phyloP scores from a whole-genome alignment of 2,888 invertebrate species.

The Agrilus cyanescens region DNA sequence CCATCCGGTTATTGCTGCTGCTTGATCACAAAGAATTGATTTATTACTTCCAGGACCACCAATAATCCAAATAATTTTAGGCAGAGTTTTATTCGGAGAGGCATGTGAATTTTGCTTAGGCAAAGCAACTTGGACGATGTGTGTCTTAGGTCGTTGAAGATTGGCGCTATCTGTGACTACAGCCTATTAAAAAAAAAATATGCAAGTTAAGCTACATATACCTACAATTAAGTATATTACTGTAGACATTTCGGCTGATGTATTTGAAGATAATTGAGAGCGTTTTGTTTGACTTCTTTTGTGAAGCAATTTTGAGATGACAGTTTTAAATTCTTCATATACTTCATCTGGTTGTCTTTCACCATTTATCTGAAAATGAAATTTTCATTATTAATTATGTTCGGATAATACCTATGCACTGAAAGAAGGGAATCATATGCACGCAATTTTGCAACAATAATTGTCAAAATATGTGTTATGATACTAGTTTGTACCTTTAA shows the following conservation, averaged over 20 bases:
- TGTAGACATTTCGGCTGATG: no score
- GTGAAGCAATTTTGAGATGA: constrained; percentile 65
- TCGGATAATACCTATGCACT: no score
- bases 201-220: no score
- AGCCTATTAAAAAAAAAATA: no score
- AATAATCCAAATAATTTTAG: constrained; percentile 41
- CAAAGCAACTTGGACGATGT: constrained; percentile 30
- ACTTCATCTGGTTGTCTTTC: constrained; percentile 79
- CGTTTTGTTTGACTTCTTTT: constrained; percentile 46
- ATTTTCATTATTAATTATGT: not conserved
- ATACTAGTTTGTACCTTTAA: no score
- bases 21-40: constrained; percentile 62
- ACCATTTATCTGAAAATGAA: constrained; percentile 60
- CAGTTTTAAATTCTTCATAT: constrained; percentile 72
- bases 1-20: constrained; percentile 59
- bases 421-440: no score
- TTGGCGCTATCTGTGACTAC: no score
- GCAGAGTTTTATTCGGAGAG: constrained; percentile 31
- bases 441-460: no score
- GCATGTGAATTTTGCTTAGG: constrained; percentile 18
- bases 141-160: constrained; percentile 25
- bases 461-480: no score
- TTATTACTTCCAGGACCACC: constrained; percentile 92
- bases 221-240: no score
- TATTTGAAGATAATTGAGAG: no score